Base-by-base conservation (phyloP, 2,113 vertebrate genomes). In the Tachycineta bicolor region DNA sequence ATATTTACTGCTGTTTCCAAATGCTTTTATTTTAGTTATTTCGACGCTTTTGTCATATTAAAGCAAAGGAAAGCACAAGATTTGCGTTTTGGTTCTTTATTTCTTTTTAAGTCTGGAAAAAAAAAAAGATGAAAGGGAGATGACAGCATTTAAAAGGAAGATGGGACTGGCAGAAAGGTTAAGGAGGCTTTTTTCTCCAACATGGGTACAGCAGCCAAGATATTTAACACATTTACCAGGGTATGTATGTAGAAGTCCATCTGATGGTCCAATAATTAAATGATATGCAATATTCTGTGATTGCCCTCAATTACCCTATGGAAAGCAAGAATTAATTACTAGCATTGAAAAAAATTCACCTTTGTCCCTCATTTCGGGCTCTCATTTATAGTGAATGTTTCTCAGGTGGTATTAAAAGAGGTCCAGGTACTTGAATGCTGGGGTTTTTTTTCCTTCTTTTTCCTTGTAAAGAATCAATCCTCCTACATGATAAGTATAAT, bases 281-380 rank as follows among this genome's bases (percentile, higher is more conserved):
- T 98, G 97, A 93, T 97, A 98, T 94, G 96, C 96, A 97, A 96
- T 98, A 98, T 98, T 98, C 95, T 80, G 94, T 97, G 95, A 98
- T 92, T 98, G 97, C 97, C 98, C 98, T 98, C 98, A 98, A 98
- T 99, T 99, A 99, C 96, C 98, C 97, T 98, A 97, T 98, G 98
- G 96, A 98, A 98, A 98, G 96, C 95, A 97, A 98, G 95, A 98
- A 98, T 98, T 98, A 98, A 99, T 99, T 98, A 98, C 97, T 92
- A 97, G 78, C 96, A 96, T 95, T 97, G 97, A 97, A 96, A 95
- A 95, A 98, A 94, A 62, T 68, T 98, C 97, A 98, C 97, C 98
- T 98, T 94, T 98, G 97, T 97, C 95, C 90, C 69, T 83, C 85
- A 85, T 97, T 97, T 98, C 94, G 96, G 89, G 81, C 89, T 97